These are phyloP conservation scores for Torymus texanus DNA, from an alignment of 2,888 invertebrate genomes.

Conservation along the genomic window DNA sequence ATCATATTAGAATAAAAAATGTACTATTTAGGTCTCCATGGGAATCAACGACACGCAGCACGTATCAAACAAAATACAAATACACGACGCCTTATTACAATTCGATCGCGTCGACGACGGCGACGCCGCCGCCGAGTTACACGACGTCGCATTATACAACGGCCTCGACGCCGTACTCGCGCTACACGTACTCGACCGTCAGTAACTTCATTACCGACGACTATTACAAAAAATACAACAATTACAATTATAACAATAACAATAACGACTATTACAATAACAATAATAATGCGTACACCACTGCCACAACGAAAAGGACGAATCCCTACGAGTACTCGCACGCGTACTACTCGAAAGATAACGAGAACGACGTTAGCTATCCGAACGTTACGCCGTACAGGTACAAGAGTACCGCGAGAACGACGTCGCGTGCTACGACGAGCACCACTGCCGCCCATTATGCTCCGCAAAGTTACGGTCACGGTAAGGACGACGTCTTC, in stretches of 20 bases:
- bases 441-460: conserved; percentile 67
- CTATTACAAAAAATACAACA: conserved; percentile 58
- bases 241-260: conserved; percentile 55
- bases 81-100: conserved; percentile 64
- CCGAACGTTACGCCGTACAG: conserved; percentile 70
- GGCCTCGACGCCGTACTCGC: conserved; percentile 61
- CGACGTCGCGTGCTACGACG: conserved; percentile 64
- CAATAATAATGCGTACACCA: conserved; percentile 50
- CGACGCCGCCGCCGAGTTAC: conserved; percentile 60
- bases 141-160: conserved; percentile 57
- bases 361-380: conserved; percentile 68
- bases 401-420: conserved; percentile 66
- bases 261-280: conserved; percentile 50
- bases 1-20: conserved; percentile 45
- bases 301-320: conserved; percentile 62
- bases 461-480: conserved; percentile 67
- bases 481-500: conserved; percentile 68
- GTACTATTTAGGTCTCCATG: conserved; percentile 70
- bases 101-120: conserved; percentile 54
- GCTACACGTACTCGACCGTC: conserved; percentile 64
- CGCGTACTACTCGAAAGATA: conserved; percentile 61
- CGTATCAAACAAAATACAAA: conserved; percentile 65
- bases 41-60: conserved; percentile 70
- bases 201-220: conserved; percentile 64
- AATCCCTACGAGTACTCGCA: conserved; percentile 62